A percentile compares a stretch with the other conserved stretches of the same genome.
Evolutionary conservation across 2,888 invertebrate species (phyloP).

Genomic region (Troides oblongomaculatus): DNA sequence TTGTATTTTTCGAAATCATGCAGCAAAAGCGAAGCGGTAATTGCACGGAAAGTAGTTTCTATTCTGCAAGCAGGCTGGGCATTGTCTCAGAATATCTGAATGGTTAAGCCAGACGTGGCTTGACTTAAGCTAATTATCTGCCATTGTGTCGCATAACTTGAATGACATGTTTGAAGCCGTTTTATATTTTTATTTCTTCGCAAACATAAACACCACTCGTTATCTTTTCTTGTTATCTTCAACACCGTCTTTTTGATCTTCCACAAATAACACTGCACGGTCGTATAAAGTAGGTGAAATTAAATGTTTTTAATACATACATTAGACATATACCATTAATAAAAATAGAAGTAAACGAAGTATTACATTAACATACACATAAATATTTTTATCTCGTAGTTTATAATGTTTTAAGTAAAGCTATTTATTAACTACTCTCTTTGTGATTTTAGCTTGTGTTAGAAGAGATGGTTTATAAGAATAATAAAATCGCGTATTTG

Average conservation of each 20-base stretch:
- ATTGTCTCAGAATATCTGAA: constrained; percentile 24
- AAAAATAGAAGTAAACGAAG: too few relatives aligned
- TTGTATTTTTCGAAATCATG: constrained; percentile 20
- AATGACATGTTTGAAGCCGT: constrained; percentile 13
- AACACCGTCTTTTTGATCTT: neutral
- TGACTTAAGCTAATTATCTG: constrained; percentile 29
- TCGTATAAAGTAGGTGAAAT: too few relatives aligned
- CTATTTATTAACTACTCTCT: too few relatives aligned
- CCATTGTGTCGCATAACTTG: constrained; percentile 28
- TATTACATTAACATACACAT: too few relatives aligned
- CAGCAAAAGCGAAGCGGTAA: constrained; percentile 21
- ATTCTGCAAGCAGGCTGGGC: constrained; percentile 22
- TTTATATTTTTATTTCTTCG: constrained; percentile 17
- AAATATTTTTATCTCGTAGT: too few relatives aligned
- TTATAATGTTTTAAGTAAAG: too few relatives aligned
- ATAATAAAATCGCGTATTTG: too few relatives aligned
- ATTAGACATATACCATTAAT: too few relatives aligned
- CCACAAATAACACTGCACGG: too few relatives aligned
- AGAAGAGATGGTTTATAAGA: too few relatives aligned
- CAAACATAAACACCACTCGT: neutral
- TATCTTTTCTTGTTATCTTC: neutral
- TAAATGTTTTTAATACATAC: too few relatives aligned
- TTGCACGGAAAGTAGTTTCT: constrained; percentile 23
- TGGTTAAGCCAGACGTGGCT: constrained; percentile 25
- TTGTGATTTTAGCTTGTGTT: too few relatives aligned